A percentile compares a stretch with the other conserved stretches of the same genome.
Conservation (phyloP, 2,113 vertebrate species). For the Propithecus coquereli region DNA sequence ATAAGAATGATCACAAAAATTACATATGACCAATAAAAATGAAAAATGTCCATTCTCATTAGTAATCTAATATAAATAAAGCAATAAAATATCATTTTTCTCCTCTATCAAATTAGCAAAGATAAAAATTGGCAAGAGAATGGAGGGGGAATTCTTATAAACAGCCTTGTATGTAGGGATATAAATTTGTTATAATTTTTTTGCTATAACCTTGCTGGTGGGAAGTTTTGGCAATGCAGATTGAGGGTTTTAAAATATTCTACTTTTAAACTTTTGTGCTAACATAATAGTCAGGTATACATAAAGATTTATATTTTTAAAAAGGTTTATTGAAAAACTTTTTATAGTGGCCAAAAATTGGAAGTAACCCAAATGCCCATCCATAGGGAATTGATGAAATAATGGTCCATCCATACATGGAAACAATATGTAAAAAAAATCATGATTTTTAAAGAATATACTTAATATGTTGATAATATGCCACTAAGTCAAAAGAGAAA, state of each 20-base stretch:
- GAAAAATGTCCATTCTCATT: conserved; percentile 25
- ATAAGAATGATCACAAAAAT: conserved; percentile 24
- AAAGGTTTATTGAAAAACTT: background rate
- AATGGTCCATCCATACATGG: background rate
- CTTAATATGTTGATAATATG: background rate
- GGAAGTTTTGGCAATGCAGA: background rate
- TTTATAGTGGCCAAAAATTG: conserved; percentile 13
- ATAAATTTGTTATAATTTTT: conserved; percentile 29
- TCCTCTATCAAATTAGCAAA: background rate
- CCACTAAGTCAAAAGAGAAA: background rate
- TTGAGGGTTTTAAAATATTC: conserved; percentile 30
- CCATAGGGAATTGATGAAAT: background rate
- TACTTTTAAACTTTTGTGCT: background rate
- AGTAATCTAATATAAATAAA: conserved; percentile 50
- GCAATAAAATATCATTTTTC: conserved; percentile 18
- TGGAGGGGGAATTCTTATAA: background rate
- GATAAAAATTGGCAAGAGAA: conserved; percentile 7
- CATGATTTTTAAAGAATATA: conserved; percentile 23
- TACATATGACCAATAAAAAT: background rate
- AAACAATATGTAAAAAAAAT: background rate
- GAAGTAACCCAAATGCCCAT: background rate
- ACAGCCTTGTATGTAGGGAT: background rate
- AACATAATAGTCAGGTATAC: conserved; percentile 7
- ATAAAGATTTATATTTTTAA: background rate
- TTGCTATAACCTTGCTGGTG: background rate